Evolutionary conservation across 2,113 vertebrate genomes (phyloP).

Genomic region (Chascanopsetta lugubris): DNA sequence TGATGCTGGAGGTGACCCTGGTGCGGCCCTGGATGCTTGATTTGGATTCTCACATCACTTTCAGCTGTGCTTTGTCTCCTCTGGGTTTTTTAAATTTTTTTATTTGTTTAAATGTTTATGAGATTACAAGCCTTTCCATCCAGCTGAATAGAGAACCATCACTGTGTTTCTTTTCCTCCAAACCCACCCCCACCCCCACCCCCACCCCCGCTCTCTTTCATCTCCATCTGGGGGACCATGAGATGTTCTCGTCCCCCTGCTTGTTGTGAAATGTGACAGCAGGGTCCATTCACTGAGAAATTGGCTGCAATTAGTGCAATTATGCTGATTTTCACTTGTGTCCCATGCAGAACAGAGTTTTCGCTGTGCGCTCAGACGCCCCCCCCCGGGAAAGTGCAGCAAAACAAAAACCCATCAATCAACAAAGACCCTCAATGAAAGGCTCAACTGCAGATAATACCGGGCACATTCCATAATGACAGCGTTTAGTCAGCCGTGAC

Average conservation of each 20-base stretch:
- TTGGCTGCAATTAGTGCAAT: constrained; percentile 88
- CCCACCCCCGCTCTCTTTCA: constrained; percentile 67
- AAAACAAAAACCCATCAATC: constrained; percentile 79
- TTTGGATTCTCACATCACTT: constrained; percentile 72
- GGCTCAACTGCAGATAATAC: constrained; percentile 60
- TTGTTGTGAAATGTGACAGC: constrained; percentile 83
- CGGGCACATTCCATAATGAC: constrained; percentile 65
- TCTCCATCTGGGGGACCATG: constrained; percentile 76
- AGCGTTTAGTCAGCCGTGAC: constrained; percentile 68
- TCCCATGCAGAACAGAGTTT: constrained; percentile 79
- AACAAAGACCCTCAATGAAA: constrained; percentile 68
- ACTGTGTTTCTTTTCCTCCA: constrained; percentile 62
- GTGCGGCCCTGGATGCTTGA: constrained; percentile 78
- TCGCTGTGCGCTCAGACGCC: constrained; percentile 65
- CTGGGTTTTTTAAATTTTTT: constrained; percentile 35
- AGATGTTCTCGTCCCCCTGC: constrained; percentile 77
- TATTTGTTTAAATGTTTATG: no score
- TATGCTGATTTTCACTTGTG: constrained; percentile 88
- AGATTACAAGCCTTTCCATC: constrained; percentile 73
- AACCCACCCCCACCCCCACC: no score
- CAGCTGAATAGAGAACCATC: constrained; percentile 74
- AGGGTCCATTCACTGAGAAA: constrained; percentile 82
- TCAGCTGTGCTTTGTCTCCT: constrained; percentile 47
- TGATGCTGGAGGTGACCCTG: constrained; percentile 53
- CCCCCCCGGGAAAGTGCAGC: constrained; percentile 65